Base-by-base conservation (phyloP, 1,140 invertebrate genomes). In the Brachionus koreanus region DNA sequence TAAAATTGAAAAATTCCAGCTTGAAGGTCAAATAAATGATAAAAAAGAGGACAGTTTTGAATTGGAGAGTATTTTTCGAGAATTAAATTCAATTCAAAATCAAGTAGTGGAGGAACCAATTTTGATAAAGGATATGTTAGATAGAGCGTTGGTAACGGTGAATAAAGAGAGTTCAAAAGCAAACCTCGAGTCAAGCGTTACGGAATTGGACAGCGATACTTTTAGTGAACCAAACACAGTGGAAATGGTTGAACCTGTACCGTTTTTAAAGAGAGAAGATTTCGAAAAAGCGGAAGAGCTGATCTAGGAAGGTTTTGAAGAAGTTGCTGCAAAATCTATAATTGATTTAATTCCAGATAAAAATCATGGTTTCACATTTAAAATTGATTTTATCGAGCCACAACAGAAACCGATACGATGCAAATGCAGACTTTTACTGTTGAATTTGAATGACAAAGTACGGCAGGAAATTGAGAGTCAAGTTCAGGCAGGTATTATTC, bases 401-500 rank as follows among this genome's bases (percentile, higher is more conserved):
- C 33, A 65, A 33, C 61, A 65, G 33, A 65, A 65, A 65, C 61
- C 61, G 33, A 65, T 65, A 33, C 61, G 61, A 52, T 52, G 49
- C 16, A 52, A 52, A 52, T 16, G 49, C 16, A n/a, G 49, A 16
- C 49, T n/a, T 7, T 19, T 52, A 7, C 49, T n/a, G 16, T 52
- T 4, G n/a, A 52, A 52, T 52, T 19, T 52, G 19, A 52, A 52
- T 19, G 49, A 52, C 13, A 52, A 52, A 52, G 49, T 52, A 16
- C 49, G 49, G 16, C 49, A 16, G 4, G 49, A 52, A 19, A 52
- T 52, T 19, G 49, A 52, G 13, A 52, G 16, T n/a, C 49, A 16
- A n/a, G n/a, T 52, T 19, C 13, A 52, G 19, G 49, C 49, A 2
- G 37, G 37, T 23, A 69, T 84, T 16, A 84, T 84, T 39, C 77